phyloP scores from a whole-genome alignment of 2,888 invertebrate species.

The Bibio marci region DNA sequence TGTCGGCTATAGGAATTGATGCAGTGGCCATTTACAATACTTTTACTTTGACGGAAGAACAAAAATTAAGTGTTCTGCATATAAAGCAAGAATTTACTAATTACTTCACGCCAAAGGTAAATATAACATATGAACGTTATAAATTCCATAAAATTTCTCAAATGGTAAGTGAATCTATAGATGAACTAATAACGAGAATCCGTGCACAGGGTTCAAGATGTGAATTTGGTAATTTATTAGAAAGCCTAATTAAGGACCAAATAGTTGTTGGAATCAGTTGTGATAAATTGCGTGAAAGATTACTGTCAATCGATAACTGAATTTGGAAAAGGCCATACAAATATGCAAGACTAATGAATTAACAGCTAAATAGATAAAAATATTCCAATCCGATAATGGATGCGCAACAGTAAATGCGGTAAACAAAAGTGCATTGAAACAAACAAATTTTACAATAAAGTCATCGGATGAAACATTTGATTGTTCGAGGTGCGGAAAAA shows the following conservation, averaged over 20 bases:
- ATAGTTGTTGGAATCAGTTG: constrained; percentile 7
- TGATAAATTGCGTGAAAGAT: constrained; percentile 7
- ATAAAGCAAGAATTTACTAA: constrained; percentile 8
- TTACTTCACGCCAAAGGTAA: constrained; percentile 9
- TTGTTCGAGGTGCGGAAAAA: neutral
- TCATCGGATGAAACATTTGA: neutral
- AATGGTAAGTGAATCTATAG: constrained; percentile 7
- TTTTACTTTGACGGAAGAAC: constrained; percentile 6
- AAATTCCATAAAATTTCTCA: constrained; percentile 7
- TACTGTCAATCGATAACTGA: constrained; percentile 5
- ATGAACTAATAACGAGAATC: constrained; percentile 8
- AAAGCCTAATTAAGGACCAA: constrained; percentile 8
- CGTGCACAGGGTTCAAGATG: constrained; percentile 8
- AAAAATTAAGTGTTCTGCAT: constrained; percentile 3
- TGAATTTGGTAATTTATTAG: constrained; percentile 8
- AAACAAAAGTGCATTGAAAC: no score
- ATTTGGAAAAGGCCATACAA: no score
- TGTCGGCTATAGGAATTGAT: neutral
- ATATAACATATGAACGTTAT: constrained; percentile 9
- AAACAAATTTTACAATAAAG: no score
- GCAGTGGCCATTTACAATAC: constrained; percentile 7
- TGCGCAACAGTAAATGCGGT: no score
- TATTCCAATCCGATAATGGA: no score
- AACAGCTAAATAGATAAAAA: no score
- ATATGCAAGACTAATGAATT: no score